Conservation (phyloP, 2,888 invertebrate genomes). For the Margaritifera margaritifera region DNA sequence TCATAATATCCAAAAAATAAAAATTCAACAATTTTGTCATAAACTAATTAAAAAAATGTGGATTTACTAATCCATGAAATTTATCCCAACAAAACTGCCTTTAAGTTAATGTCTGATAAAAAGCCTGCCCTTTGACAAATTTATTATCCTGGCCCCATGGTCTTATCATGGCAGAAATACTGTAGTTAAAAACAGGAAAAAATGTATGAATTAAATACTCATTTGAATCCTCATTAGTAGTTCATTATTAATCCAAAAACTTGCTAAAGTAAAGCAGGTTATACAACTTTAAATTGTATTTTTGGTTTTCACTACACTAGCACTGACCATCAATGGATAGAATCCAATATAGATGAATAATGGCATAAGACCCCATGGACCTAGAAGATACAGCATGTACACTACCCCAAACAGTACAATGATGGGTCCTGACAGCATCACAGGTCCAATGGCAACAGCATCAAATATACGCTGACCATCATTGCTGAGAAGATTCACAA, state of each 20-base stretch:
- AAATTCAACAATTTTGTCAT: too few relatives aligned
- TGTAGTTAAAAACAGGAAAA: too few relatives aligned
- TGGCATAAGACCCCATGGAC: constrained; percentile 76
- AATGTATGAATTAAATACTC: too few relatives aligned
- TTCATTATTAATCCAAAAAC: neutral
- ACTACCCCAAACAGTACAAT: constrained; percentile 74
- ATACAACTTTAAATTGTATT: neutral
- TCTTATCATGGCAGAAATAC: too few relatives aligned
- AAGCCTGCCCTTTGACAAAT: too few relatives aligned
- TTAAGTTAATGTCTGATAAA: too few relatives aligned
- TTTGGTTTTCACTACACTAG: neutral
- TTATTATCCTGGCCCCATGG: too few relatives aligned
- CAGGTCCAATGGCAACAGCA: constrained; percentile 75
- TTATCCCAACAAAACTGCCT: too few relatives aligned
- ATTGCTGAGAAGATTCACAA: constrained; percentile 77
- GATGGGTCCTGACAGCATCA: constrained; percentile 76
- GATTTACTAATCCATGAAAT: too few relatives aligned
- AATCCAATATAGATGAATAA: constrained; percentile 75
- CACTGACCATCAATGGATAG: constrained; percentile 76
- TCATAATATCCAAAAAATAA: too few relatives aligned
- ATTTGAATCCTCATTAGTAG: too few relatives aligned
- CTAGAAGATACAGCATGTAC: constrained; percentile 76
- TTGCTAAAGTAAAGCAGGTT: neutral
- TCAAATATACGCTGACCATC: constrained; percentile 77
- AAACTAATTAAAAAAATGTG: too few relatives aligned